Evolutionary conservation across 2,888 invertebrate species (phyloP).

Genomic region (Bhutanitis thaidina): DNA sequence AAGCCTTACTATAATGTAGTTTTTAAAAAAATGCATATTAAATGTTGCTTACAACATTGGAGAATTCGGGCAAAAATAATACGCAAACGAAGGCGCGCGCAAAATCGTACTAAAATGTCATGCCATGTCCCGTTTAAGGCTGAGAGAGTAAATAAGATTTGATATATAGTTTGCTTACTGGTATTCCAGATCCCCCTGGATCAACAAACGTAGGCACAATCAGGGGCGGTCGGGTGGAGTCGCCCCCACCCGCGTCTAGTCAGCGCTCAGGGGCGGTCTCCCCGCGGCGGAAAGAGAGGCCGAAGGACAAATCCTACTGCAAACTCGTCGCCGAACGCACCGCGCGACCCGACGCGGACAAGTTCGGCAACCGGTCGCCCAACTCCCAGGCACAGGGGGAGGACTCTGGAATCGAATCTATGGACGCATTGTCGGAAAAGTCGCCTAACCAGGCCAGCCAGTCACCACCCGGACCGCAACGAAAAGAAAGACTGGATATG

Average conservation of each 20-base stretch:
- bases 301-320: slow-evolving; percentile 78
- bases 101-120: slow-evolving; percentile 11
- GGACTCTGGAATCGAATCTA: slow-evolving; percentile 94
- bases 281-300: slow-evolving; percentile 59
- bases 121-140: slow-evolving; percentile 5
- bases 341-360: slow-evolving; percentile 45
- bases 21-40: slow-evolving; percentile 5
- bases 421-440: slow-evolving; percentile 96
- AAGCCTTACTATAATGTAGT: slow-evolving; percentile 18
- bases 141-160: slow-evolving; percentile 18
- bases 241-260: slow-evolving; percentile 51
- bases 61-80: slow-evolving; percentile 9
- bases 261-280: slow-evolving; percentile 44
- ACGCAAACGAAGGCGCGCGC: slow-evolving; percentile 9
- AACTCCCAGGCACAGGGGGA: slow-evolving; percentile 84
- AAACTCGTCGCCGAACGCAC: slow-evolving; percentile 76
- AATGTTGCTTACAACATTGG: slow-evolving; percentile 11
- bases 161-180: slow-evolving; percentile 23
- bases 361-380: slow-evolving; percentile 68
- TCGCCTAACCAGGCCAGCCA: slow-evolving; percentile 92
- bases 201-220: slow-evolving; percentile 86
- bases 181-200: slow-evolving; percentile 75
- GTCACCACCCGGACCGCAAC: slow-evolving; percentile 80
- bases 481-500: slow-evolving; percentile 67
- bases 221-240: slow-evolving; percentile 47